phyloP scores from a whole-genome alignment of 2,113 vertebrate species.

The Leucoraja erinaceus region DNA sequence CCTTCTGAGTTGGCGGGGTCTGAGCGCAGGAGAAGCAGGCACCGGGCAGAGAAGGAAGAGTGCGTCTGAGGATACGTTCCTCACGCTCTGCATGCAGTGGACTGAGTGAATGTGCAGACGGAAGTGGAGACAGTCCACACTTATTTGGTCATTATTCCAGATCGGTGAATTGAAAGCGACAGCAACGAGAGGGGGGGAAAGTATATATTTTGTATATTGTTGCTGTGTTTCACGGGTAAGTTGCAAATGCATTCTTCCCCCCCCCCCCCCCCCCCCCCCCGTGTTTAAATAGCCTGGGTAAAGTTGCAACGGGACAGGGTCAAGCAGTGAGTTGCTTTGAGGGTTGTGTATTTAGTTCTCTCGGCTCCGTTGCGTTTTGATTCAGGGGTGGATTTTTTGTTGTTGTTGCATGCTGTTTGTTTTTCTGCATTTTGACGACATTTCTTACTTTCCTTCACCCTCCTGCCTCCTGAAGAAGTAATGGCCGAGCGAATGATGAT shows the following conservation, averaged over 20 bases:
- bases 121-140: background rate
- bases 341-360: background rate
- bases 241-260: background rate
- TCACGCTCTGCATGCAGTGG: background rate
- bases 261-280: too few relatives aligned
- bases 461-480: background rate
- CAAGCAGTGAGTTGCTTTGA: background rate
- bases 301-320: background rate
- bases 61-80: background rate
- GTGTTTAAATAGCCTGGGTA: background rate
- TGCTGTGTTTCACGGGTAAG: background rate
- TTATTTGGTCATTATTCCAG: background rate
- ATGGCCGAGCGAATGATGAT: slow-evolving; percentile 63
- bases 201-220: background rate
- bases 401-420: background rate
- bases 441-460: too few relatives aligned
- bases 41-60: background rate
- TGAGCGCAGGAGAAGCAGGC: background rate
- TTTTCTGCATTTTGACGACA: background rate
- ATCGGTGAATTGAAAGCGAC: background rate
- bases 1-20: background rate
- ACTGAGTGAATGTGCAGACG: background rate
- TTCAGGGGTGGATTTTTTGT: background rate
- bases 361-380: background rate
- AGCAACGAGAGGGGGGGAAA: background rate